These are phyloP conservation scores for Amphiprion ocellaris DNA, from an alignment of 2,113 vertebrate species.

Conservation along the genomic window DNA sequence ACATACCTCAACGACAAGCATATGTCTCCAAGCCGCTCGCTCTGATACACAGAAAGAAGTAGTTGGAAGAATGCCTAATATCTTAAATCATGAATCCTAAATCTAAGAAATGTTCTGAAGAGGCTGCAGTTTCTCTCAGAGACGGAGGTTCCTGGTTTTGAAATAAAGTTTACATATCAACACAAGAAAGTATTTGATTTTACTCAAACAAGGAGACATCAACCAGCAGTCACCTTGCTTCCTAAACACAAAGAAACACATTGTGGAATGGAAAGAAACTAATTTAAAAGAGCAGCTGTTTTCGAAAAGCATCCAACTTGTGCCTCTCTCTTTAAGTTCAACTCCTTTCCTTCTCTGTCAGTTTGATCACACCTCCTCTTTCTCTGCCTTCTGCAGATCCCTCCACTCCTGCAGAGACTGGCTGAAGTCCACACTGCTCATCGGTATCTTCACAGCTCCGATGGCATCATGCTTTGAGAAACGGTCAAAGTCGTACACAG, in stretches of 20 bases:
- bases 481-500: slow-evolving; percentile 95
- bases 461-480: slow-evolving; percentile 98
- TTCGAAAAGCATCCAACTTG: neutral
- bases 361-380: slow-evolving; percentile 91
- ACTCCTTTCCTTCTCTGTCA: neutral
- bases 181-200: neutral
- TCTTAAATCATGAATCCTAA: neutral
- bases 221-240: neutral
- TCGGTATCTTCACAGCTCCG: slow-evolving; percentile 93
- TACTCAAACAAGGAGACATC: neutral
- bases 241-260: neutral
- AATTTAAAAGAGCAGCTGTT: neutral
- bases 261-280: neutral
- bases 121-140: slow-evolving; percentile 1
- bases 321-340: neutral
- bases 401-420: slow-evolving; percentile 96
- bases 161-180: neutral
- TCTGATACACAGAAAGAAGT: slow-evolving; percentile 78
- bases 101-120: neutral
- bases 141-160: neutral
- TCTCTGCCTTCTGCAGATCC: slow-evolving; percentile 96
- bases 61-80: neutral
- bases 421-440: slow-evolving; percentile 97
- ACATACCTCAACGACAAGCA: slow-evolving; percentile 93
- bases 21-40: slow-evolving; percentile 93